These are phyloP conservation scores for Dendronephthya gigantea DNA, from an alignment of 64 coral and sea anemone genomes.

Conservation along the genomic window DNA sequence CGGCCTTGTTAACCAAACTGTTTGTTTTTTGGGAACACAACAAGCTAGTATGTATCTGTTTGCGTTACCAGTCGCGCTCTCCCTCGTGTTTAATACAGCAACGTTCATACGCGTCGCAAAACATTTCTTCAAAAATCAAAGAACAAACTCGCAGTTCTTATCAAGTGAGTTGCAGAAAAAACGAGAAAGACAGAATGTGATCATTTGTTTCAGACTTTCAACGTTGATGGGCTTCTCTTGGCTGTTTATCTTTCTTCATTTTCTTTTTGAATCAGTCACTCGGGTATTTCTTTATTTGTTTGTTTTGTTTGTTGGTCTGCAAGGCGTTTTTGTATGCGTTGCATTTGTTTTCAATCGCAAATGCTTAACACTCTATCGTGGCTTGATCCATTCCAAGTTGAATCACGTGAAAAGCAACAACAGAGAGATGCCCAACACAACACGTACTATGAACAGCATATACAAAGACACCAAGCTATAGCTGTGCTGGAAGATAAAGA, in stretches of 20 bases:
- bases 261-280: neutral
- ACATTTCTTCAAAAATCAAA: neutral
- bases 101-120: neutral
- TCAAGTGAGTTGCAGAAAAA: neutral
- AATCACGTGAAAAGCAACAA: no score
- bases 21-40: neutral
- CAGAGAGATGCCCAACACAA: no score
- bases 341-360: neutral
- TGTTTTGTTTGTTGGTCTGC: neutral
- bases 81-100: neutral
- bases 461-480: no score
- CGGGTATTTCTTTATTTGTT: neutral
- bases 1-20: neutral
- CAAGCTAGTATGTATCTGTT: neutral
- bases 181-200: neutral
- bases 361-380: neutral
- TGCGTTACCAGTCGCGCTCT: neutral
- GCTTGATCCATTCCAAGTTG: neutral
- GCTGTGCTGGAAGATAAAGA: no score
- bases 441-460: no score
- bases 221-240: neutral
- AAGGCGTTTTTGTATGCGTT: neutral
- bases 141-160: neutral
- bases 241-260: neutral
- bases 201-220: neutral